Evolutionary conservation across 2,113 vertebrate species (phyloP).

Genomic region (Equus przewalskii): DNA sequence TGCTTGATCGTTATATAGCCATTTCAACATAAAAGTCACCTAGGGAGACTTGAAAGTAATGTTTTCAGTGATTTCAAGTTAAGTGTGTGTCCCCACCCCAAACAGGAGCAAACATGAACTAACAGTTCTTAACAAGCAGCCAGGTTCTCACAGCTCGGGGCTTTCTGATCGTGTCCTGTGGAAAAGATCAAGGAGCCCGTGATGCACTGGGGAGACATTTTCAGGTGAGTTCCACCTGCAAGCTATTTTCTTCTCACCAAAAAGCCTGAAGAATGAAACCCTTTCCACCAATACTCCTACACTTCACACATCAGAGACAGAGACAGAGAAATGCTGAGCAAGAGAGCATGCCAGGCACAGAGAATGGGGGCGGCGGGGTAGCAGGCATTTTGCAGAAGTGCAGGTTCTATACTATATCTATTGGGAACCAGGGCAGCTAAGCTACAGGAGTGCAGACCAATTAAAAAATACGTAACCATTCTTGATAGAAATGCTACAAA

Average conservation of each 20-base stretch:
- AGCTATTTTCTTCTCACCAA: neutral
- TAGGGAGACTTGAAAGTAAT: neutral
- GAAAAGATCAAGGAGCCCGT: neutral
- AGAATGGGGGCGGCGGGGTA: fast-evolving
- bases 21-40: neutral
- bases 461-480: neutral
- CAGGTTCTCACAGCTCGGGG: neutral
- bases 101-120: neutral
- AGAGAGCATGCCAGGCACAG: neutral
- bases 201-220: neutral
- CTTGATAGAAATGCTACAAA: neutral
- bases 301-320: neutral
- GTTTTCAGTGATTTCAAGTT: neutral
- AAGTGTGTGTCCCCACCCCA: too few relatives aligned
- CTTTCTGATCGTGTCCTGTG: neutral
- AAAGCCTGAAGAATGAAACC: neutral
- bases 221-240: neutral
- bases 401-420: neutral
- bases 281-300: neutral
- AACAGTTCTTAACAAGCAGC: neutral
- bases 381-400: neutral
- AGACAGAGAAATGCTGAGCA: neutral
- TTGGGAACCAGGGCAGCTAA: neutral
- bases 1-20: fast-evolving
- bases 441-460: neutral